Base-by-base conservation (phyloP, 2,888 invertebrate genomes). In the Monoplex corrugatus region DNA sequence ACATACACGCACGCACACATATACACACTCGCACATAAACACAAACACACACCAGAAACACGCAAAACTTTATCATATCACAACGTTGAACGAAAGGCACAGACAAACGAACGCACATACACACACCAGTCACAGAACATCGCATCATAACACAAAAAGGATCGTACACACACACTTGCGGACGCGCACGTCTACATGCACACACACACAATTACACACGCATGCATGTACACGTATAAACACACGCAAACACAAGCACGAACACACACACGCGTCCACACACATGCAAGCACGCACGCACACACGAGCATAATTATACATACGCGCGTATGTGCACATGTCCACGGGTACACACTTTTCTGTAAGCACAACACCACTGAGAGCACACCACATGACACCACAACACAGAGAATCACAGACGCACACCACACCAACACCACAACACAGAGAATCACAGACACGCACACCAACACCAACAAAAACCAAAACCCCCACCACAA, bases 281-380 rank as follows among this genome's bases (percentile, higher is more conserved):
- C n/a, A n/a, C n/a, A n/a, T n/a, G n/a, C 72, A 72, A 19, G n/a
- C 72, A 72, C 72, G n/a, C 72, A 72, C 72, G n/a, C 72, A 72
- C 72, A 72, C 72, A 57, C 57, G n/a, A n/a, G 38, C 78, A 78
- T 13, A 38, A 10, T 13, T 38, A 28, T 57, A 28, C 28, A 10
- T 57, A 10, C 28, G 10, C 57, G 10, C 10, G 57, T 19, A 80
- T 19, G 32, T 32, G 19, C 80, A 80, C 38, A 38, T 13, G n/a
- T n/a, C 13, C 35, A 78, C 38, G n/a, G 28, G n/a, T 23, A 57
- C 57, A 57, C 57, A 57, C 57, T 13, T 57, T 57, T 57, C 23
- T n/a, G n/a, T n/a, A n/a, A n/a, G n/a, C n/a, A n/a, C n/a, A n/a
- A n/a, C n/a, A n/a, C n/a, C n/a, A n/a, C n/a, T n/a, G n/a, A n/a